Evolutionary conservation across 2,797 vertebrate species (phyloP), one percentile per base, ranked within the genome.

Genomic region (Champsocephalus esox): DNA sequence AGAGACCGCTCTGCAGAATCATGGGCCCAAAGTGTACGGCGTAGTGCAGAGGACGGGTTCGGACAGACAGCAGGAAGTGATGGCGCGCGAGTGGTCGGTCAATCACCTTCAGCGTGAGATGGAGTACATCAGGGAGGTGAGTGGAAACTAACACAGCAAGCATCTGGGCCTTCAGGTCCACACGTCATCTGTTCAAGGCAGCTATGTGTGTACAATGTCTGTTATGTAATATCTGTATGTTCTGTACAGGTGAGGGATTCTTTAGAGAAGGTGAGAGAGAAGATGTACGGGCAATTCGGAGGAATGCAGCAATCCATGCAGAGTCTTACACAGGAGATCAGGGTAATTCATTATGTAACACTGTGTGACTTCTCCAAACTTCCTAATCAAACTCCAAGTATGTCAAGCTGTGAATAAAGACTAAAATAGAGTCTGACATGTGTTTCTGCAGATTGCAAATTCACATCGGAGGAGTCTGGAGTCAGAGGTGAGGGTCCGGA

Each of bases 51-150:
- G 96, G 88, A 94, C 94, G 0, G 94, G 96, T 83, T 88, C 94
- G 19, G 96, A 96, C 72, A 94, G 94, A 75, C 94, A 95, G 90
- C 97, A 95, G 89, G 97, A 99, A 93, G 96, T 97, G 95, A 97
- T 97, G 93, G 96, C 98, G 12, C 96, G 96, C 11, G 96, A 98
- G 74, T 98, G 96, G 97, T 96, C 97, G 24, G 93, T 95, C 88
- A 94, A 74, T 91, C 97, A 99, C 89, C 94, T 99, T 87, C 97
- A 95, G 64, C 97, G 99, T 83, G 97, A 99, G 90, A 99, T 99
- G 98, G 97, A 86, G 84, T 99, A 99, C 93, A 99, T 99, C 92
- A 96, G 89, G 89, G 97, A 99, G 87, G 98, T 99, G 93, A 96
- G 97, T 86, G 52, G 48, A 80, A 62, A 51, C 66, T 9, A 46